Base-by-base conservation (phyloP, 2,888 invertebrate genomes). In the Drosophila neonasuta region DNA sequence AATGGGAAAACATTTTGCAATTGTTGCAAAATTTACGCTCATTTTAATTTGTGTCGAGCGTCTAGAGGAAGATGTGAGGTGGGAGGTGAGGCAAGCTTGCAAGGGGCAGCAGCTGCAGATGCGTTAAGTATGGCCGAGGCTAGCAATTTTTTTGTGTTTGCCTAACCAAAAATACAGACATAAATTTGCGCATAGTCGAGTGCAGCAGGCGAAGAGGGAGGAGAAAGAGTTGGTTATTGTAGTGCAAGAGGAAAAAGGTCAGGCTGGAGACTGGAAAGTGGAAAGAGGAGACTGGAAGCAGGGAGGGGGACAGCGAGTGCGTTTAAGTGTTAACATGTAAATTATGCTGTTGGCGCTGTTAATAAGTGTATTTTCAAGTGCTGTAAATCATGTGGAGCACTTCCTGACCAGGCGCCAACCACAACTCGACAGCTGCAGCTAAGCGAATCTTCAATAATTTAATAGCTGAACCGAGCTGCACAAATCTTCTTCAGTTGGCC, bases 301-400 rank as follows among this genome's bases (percentile, higher is more conserved):
- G 36, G 59, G 46, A 2, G 41, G 5, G 34, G 32, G 42, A 2
- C 60, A 54, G 83, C 88, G 84, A 82, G 86, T 89, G 88, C 75
- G 85, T 78, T 88, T 89, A 88, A 89, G 89, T 89, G 88, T 88
- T 89, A 88, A 88, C 89, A 87, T 85, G 89, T 88, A 88, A 88
- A 88, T 89, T 86, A 87, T 84, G 81, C 82, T 79, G 77, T 74
- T 68, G 67, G 57, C 67, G 69, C 73, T 77, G 88, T 87, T 88
- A 85, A 87, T 85, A 87, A 87, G 85, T 82, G 77, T 74, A 60
- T 70, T 65, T 67, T 56, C 65, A 65, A 71, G 78, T 68, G 76
- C 71, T 74, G 83, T 84, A 84, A 84, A 84, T 84, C 83, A 84
- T 75, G 51, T 48, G 44, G 39, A 71, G 65, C 67, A 66, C 61